A percentile compares a stretch with the other conserved stretches of the same genome.
phyloP scores from a whole-genome alignment of 1,140 invertebrate genomes.

The Hylyphantes graminicola region DNA sequence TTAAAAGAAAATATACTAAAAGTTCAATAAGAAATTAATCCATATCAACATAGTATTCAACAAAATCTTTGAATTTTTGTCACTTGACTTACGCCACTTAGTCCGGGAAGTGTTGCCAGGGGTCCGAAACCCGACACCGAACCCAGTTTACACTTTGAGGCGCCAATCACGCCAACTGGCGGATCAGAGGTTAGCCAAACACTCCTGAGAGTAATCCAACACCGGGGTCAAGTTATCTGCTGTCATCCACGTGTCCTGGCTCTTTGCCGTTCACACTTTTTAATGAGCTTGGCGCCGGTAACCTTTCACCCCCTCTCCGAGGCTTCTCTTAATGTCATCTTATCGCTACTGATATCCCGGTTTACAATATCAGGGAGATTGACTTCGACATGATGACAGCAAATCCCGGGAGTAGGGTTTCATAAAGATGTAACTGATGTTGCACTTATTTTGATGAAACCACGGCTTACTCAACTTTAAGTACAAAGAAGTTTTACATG shows the following conservation, averaged over 20 bases:
- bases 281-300: constrained; percentile 54
- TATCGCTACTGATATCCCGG: constrained; percentile 44
- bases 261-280: constrained; percentile 59
- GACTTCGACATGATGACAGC: constrained; percentile 53
- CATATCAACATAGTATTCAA: not conserved
- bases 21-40: too few species aligned
- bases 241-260: constrained; percentile 58
- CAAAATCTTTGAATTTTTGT: not conserved
- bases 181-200: constrained; percentile 51
- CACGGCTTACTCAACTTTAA: not conserved
- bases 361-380: constrained; percentile 42
- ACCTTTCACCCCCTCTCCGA: constrained; percentile 44
- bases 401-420: constrained; percentile 2
- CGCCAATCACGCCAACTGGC: constrained; percentile 52
- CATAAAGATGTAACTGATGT: constrained; percentile 7
- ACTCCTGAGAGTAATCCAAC: constrained; percentile 3
- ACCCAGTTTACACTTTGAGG: constrained; percentile 53
- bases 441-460: not conserved
- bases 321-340: constrained; percentile 35
- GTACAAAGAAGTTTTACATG: not conserved
- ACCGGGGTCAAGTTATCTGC: constrained; percentile 43
- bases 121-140: constrained; percentile 34
- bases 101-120: not conserved
- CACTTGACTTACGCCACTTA: constrained; percentile 22
- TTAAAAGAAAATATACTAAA: too few species aligned